These are phyloP conservation scores for Caenorhabditis latens DNA, from an alignment of 1,140 invertebrate species.

Conservation along the genomic window DNA sequence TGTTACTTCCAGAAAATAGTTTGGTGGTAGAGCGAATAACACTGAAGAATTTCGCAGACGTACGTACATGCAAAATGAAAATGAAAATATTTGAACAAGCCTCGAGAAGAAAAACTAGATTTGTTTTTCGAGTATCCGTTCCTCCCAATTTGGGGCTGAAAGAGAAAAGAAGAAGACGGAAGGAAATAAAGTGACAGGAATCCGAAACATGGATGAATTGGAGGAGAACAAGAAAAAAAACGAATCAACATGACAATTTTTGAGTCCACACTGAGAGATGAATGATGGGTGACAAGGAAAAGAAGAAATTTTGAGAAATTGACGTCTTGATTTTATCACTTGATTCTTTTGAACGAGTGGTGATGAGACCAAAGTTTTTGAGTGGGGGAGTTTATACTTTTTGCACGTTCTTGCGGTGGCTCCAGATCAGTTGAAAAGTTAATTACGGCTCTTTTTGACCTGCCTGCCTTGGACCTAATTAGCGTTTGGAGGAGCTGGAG, in stretches of 20 bases:
- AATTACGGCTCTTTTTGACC: too few relatives aligned
- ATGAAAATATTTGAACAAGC: slow-evolving; percentile 24
- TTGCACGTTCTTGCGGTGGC: not conserved
- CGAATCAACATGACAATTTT: slow-evolving; percentile 46
- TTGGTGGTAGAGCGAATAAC: too few relatives aligned
- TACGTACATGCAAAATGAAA: not conserved
- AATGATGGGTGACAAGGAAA: not conserved
- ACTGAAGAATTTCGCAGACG: too few relatives aligned
- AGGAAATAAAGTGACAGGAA: slow-evolving; percentile 32
- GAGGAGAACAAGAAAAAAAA: slow-evolving; percentile 25
- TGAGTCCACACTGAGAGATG: not conserved
- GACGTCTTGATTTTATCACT: slow-evolving; percentile 4
- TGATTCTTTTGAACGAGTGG: not conserved
- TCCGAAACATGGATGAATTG: slow-evolving; percentile 2
- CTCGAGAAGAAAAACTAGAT: not conserved
- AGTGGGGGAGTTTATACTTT: not conserved
- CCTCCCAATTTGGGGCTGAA: not conserved
- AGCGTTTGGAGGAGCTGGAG: too few relatives aligned
- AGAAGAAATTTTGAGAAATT: not conserved
- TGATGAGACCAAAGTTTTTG: too few relatives aligned
- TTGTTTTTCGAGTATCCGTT: slow-evolving; percentile 32
- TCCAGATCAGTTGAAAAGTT: too few relatives aligned
- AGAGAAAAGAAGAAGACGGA: not conserved
- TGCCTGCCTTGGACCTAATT: too few relatives aligned
- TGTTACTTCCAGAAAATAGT: not conserved